Conservation (phyloP, 2,888 invertebrate species). For the Argynnis bischoffii region DNA sequence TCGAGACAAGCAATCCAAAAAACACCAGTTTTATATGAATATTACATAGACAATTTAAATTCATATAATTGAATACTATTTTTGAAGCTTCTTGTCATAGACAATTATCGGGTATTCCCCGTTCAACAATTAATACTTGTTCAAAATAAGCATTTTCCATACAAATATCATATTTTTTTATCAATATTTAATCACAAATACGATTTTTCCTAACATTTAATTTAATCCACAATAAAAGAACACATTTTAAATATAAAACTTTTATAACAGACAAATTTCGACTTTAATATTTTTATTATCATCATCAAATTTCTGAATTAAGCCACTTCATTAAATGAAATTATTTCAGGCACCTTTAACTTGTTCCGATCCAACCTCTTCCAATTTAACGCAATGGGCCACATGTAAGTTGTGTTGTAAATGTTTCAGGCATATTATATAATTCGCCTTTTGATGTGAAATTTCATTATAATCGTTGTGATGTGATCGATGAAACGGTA, state of each 20-base stretch:
- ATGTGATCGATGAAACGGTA: no score
- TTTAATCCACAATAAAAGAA: not conserved
- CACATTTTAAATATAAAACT: slow-evolving; percentile 5
- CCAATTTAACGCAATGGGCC: slow-evolving; percentile 16
- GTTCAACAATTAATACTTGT: no score
- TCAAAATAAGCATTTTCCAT: no score
- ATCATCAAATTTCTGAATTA: not conserved
- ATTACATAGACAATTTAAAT: no score
- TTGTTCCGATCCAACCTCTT: slow-evolving; percentile 38
- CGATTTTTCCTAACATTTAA: not conserved
- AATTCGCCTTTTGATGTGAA: no score
- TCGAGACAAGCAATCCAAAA: no score
- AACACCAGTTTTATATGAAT: no score
- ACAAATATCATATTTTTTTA: not conserved
- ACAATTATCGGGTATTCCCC: no score
- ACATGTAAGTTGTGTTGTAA: not conserved
- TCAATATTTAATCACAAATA: not conserved
- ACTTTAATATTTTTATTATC: not conserved
- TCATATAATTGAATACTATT: no score
- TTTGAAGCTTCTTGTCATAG: no score
- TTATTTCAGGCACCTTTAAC: slow-evolving; percentile 31
- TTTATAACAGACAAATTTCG: not conserved
- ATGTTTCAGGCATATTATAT: no score
- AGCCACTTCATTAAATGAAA: slow-evolving; percentile 3
- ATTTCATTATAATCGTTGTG: no score